A percentile compares a stretch with the other conserved stretches of the same genome.
Evolutionary conservation across 2,888 invertebrate species (phyloP).

Genomic region (Hyles lineata): DNA sequence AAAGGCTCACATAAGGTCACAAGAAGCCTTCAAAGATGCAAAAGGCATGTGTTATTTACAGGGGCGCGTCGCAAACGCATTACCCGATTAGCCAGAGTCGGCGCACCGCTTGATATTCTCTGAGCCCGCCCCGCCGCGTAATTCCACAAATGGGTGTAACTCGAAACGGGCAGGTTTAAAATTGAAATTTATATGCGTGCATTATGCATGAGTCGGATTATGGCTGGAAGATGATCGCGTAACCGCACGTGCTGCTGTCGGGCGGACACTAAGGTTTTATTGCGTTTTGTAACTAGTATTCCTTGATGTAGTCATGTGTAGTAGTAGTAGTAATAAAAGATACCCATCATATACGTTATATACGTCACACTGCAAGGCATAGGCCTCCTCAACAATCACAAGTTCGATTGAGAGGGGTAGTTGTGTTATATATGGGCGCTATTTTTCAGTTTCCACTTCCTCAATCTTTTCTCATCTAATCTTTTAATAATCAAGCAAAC

Average conservation of each 20-base stretch:
- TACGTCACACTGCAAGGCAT: too few relatives aligned
- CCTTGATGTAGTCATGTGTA: neutral
- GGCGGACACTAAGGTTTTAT: too few relatives aligned
- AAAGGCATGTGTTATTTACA: conserved; percentile 63
- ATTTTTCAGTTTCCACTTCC: too few relatives aligned
- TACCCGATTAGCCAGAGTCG: conserved; percentile 62
- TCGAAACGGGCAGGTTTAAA: conserved; percentile 78
- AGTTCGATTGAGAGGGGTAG: too few relatives aligned
- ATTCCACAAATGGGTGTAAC: conserved; percentile 82
- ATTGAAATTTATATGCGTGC: conserved; percentile 84
- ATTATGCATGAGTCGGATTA: conserved; percentile 80
- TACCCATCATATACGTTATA: too few relatives aligned
- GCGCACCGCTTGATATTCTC: conserved; percentile 27
- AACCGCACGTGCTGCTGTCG: conserved; percentile 18
- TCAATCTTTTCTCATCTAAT: too few relatives aligned
- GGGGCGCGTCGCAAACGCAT: conserved; percentile 64
- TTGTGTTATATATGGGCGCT: too few relatives aligned
- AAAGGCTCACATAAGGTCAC: conserved; percentile 8
- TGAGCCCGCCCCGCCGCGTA: conserved; percentile 54
- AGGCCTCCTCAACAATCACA: too few relatives aligned
- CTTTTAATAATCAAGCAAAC: too few relatives aligned
- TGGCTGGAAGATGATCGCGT: conserved; percentile 49
- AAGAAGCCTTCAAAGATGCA: conserved; percentile 35
- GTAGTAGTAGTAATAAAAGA: too few relatives aligned
- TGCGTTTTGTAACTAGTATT: neutral